These are phyloP conservation scores for Aelia acuminata DNA, from an alignment of 2,888 invertebrate genomes.

Conservation along the genomic window DNA sequence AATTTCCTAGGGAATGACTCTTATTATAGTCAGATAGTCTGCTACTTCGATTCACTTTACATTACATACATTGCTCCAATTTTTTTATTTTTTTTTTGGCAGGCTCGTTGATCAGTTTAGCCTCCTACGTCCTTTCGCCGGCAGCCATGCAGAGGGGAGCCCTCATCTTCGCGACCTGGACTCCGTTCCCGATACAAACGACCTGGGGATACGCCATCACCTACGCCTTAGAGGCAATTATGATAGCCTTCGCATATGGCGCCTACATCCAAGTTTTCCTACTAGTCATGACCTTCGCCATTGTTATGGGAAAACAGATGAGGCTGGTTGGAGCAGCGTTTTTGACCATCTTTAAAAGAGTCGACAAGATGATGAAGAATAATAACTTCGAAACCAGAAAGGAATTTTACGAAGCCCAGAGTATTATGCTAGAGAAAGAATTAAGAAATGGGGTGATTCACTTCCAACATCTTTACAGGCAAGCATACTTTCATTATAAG, in stretches of 20 bases:
- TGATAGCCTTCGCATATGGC: not conserved
- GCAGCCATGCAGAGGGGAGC: not conserved
- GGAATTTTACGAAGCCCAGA: not conserved
- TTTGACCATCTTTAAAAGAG: not conserved
- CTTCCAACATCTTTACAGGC: not conserved
- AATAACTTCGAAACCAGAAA: not conserved
- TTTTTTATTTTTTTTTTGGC: not conserved
- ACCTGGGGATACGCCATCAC: not conserved
- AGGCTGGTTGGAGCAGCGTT: not conserved
- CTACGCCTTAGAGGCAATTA: not conserved
- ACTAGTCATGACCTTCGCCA: not conserved
- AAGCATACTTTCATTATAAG: not conserved
- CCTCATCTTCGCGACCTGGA: not conserved
- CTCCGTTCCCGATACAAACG: not conserved
- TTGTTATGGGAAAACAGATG: conserved; percentile 2
- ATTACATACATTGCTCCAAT: too few relatives aligned
- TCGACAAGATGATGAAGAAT: conserved; percentile 6
- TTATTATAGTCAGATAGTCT: too few relatives aligned
- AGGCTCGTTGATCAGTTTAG: not conserved
- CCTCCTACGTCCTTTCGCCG: not conserved
- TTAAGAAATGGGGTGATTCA: not conserved
- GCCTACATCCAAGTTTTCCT: not conserved
- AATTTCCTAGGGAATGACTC: too few relatives aligned
- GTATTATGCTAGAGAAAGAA: not conserved
- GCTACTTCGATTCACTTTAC: too few relatives aligned